A percentile compares a stretch with the other conserved stretches of the same genome.
Evolutionary conservation across 2,797 vertebrate genomes (phyloP).

Genomic region (Monodelphis domestica): DNA sequence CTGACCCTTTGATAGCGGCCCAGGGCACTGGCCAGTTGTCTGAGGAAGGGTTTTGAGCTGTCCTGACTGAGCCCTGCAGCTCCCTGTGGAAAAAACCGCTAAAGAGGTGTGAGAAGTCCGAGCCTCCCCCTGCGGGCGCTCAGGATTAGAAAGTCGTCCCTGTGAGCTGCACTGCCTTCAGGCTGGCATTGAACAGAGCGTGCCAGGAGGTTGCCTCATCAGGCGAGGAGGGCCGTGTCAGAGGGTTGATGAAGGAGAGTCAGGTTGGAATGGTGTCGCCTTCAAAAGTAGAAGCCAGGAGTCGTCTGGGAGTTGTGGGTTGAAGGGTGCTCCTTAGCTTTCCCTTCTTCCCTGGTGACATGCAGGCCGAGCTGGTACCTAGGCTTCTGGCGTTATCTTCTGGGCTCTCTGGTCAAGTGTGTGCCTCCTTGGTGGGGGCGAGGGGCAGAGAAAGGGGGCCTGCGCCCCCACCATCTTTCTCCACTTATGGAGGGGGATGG

Average conservation of each 20-base stretch:
- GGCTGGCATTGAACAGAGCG: no score
- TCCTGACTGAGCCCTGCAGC: not conserved
- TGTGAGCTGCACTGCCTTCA: no score
- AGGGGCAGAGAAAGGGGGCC: not conserved
- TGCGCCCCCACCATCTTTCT: not conserved
- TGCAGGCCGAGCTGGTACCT: not conserved
- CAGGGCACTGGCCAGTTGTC: not conserved
- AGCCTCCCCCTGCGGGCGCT: no score
- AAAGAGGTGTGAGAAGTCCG: no score
- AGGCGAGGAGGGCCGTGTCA: no score
- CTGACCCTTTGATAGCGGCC: not conserved
- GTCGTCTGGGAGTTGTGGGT: not conserved
- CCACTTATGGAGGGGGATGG: not conserved
- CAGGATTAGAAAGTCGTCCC: no score
- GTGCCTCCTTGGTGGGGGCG: not conserved
- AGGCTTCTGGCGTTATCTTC: not conserved
- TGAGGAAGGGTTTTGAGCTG: not conserved
- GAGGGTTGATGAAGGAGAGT: no score
- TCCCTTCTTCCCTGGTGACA: not conserved
- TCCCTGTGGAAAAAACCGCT: not conserved
- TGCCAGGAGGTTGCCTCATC: no score
- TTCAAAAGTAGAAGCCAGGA: not conserved
- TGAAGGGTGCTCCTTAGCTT: not conserved
- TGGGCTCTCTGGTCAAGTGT: not conserved
- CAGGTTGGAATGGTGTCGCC: no score